Percentiles rank a stretch among this genome's conserved stretches.
phyloP scores from a whole-genome alignment of 1,140 invertebrate species.

The Diorhabda carinulata region DNA sequence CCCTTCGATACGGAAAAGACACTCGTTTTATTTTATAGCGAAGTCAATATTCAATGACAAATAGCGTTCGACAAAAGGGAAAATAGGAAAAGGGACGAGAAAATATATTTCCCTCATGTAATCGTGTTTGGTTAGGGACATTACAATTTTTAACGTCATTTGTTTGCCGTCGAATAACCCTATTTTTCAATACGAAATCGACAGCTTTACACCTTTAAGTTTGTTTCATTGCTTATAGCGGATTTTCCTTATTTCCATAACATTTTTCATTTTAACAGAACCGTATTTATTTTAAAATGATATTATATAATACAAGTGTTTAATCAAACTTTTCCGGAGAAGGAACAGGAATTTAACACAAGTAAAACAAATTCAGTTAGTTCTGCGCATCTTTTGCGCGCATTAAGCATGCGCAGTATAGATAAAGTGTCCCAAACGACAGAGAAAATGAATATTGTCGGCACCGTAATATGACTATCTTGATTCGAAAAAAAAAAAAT shows the following conservation, averaged over 20 bases:
- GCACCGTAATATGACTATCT: too few species aligned
- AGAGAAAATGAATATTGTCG: too few species aligned
- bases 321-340: too few species aligned
- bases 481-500: too few species aligned
- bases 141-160: constrained; percentile 23
- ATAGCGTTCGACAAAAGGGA: neutral
- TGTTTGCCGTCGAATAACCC: constrained; percentile 25
- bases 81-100: constrained; percentile 8
- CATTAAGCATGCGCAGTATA: too few species aligned
- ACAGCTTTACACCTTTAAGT: constrained; percentile 17
- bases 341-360: too few species aligned
- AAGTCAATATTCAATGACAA: constrained; percentile 14
- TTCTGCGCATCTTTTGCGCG: too few species aligned
- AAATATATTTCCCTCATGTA: constrained; percentile 30
- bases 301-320: too few species aligned
- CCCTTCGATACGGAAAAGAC: constrained; percentile 2
- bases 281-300: neutral
- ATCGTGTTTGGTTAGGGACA: constrained; percentile 27
- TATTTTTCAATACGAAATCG: constrained; percentile 29
- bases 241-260: neutral
- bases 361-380: too few species aligned
- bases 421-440: too few species aligned
- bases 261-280: neutral
- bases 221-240: neutral
- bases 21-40: constrained; percentile 17